Base-by-base conservation (phyloP, 2,113 vertebrate genomes). In the Tychaedon coryphoeus region DNA sequence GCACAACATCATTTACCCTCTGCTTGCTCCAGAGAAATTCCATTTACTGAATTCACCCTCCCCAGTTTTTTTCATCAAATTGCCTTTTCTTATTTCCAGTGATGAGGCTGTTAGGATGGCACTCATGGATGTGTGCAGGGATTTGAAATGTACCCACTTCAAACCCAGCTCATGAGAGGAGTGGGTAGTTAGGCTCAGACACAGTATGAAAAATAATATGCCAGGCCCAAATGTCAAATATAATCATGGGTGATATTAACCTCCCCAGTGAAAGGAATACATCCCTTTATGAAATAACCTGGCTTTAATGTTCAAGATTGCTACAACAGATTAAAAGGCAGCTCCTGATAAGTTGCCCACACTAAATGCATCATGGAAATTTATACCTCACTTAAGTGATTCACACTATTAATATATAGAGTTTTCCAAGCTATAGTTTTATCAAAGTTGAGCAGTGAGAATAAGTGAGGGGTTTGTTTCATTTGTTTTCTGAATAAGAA, bases 281-380 rank as follows among this genome's bases (percentile, higher is more conserved):
- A 95, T 51, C 92, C 92, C 71, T 94, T 76, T 85, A 80, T 90
- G 94, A 93, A 96, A 97, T 95, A 96, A 92, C 43, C 94, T 61
- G 79, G 71, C 88, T 96, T 88, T 95, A 95, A 96, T 83, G 88
- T 42, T 97, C 71, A 89, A 95, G 91, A 95, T 92, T 93, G 93
- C 88, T 92, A 28, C 90, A 89, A 26, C 33, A 80, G 91, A 91
- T 95, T 93, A 87, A 96, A 93, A 58, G 14, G 70, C 95, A 93
- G 93, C 51, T 88, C 90, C 67, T 85, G 91, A 85, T 88, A 95
- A 88, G 74, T 83, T 90, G 85, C 86, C 93, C 95, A 64, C 90
- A 81, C 95, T 96, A 95, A 96, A 96, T 93, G 92, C 94, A 88
- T 88, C 60, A 78, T 84, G 91, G 95, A 97, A 97, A 97, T 95